Evolutionary conservation across 2,797 vertebrate species (phyloP).

Genomic region (Parauchenoglanis punctatus): DNA sequence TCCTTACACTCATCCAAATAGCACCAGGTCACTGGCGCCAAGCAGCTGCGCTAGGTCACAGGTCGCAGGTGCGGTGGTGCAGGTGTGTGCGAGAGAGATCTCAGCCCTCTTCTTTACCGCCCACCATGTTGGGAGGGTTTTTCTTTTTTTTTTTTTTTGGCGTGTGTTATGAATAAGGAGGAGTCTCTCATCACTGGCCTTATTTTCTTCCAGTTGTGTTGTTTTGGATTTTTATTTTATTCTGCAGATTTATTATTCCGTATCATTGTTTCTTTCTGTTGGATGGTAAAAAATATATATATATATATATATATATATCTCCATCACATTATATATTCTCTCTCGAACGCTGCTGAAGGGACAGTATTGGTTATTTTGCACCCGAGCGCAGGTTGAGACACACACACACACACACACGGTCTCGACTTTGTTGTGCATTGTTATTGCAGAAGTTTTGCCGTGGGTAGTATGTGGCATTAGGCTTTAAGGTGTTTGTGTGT

Average conservation of each 20-base stretch:
- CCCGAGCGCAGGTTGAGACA: neutral
- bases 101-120: neutral
- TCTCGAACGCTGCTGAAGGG: neutral
- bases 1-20: neutral
- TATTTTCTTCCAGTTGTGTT: constrained; percentile 5
- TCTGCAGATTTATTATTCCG: constrained; percentile 11
- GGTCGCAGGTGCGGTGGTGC: constrained; percentile 8
- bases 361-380: constrained; percentile 18
- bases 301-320: too few species aligned
- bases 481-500: neutral
- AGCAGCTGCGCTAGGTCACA: constrained; percentile 19
- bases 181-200: neutral
- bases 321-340: constrained; percentile 19
- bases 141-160: neutral
- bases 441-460: neutral
- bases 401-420: neutral
- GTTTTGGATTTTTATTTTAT: constrained; percentile 5
- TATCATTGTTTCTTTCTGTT: neutral
- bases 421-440: neutral
- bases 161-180: neutral
- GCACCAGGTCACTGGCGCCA: neutral
- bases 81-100: neutral
- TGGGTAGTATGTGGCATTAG: neutral
- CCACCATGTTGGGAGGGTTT: neutral
- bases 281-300: neutral